Evolutionary conservation across 2,888 invertebrate species (phyloP), one percentile per base, ranked within the genome.

Genomic region (Ophion costatus): DNA sequence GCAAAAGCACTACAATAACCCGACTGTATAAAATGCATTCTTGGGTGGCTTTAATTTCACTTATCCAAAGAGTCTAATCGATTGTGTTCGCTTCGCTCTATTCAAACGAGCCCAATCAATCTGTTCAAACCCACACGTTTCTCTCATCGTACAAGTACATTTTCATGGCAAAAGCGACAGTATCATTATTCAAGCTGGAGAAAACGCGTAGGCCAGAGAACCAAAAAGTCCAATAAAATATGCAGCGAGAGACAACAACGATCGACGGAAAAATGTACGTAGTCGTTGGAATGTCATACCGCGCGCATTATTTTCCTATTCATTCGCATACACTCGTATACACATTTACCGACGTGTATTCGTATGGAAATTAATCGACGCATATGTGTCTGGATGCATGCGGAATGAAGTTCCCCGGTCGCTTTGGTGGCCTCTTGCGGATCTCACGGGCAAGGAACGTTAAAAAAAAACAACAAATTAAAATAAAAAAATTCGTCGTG

Each of bases 401-500:
- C 59, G 59, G 51, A 69, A 73, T 63, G 57, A 82, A 82, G 61
- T 85, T 80, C 77, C 69, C 63, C 77, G 73, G 77, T 77, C 71
- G 73, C 57, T 82, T 82, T 63, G 73, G 38, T 70, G 61, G 69
- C 57, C 42, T 59, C 51, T 77, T 57, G 76, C 82, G 73, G 79
- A 82, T 82, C 82, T 82, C 82, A 73, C 82, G 80, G 64, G 69
- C 67, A 20, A 57, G 57, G 61, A 69, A 56, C 57, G 56, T 56
- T 24, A 42, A 20, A 24, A 69, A 59, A 67, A 66, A 76, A n/a
- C n/a, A 77, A 59, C 29, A 45, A 29, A 57, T 20, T 20, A 6
- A 66, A 77, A 69, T 57, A 64, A 73, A 73, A 90, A 89, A 89
- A 86, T 83, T 86, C 87, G 87, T 89, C 84, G 88, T 85, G 88